Base-by-base conservation (phyloP, 2,888 invertebrate genomes). In the Pyrrhia umbra region DNA sequence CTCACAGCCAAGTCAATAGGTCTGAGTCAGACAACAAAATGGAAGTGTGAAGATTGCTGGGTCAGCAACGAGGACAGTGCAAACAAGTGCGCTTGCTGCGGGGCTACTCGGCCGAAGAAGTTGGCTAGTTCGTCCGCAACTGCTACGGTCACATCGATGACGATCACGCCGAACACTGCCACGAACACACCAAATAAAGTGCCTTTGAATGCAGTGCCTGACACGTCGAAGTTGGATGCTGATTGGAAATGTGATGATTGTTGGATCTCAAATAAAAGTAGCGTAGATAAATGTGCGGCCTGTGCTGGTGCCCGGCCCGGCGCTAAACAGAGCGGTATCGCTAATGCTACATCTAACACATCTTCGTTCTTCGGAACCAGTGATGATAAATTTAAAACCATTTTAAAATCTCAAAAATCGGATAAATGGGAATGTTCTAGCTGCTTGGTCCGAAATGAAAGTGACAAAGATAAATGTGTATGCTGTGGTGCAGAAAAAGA, bases 371-470 rank as follows among this genome's bases (percentile, higher is more conserved):
- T 72, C 18, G 74, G 67, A 52, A 55, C 77, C 10, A 58, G 64
- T 51, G 82, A 86, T 64, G 74, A 79, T 25, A 57, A 72, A 40
- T 78, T 89, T 60, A 80, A 85, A 64, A 83, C 76, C 23, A 74
- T 88, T 34, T 59, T 80, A 0, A 84, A 86, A 72, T 40, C 82
- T 3, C 92, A 92, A 64, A 85, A 81, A 72, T 58, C 71, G 13
- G 81, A 85, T 6, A 89, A 84, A 63, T 94, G 94, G 94, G 90
- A 92, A 78, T 94, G 94, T 69, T 21, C 82, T 1, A 79, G 81
- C 68, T 94, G 94, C 64, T 85, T 93, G 56, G 91, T 91, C 1
- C 81, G 80, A 64, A 94, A 94, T 73, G 86, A 88, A 2, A 84
- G 66, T 54, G 79, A 88, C 39, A 86, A 79, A 73, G 64, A 72